Evolutionary conservation across 1,140 invertebrate species (phyloP), one percentile per base, ranked within the genome.

Genomic region (Triops cancriformis): DNA sequence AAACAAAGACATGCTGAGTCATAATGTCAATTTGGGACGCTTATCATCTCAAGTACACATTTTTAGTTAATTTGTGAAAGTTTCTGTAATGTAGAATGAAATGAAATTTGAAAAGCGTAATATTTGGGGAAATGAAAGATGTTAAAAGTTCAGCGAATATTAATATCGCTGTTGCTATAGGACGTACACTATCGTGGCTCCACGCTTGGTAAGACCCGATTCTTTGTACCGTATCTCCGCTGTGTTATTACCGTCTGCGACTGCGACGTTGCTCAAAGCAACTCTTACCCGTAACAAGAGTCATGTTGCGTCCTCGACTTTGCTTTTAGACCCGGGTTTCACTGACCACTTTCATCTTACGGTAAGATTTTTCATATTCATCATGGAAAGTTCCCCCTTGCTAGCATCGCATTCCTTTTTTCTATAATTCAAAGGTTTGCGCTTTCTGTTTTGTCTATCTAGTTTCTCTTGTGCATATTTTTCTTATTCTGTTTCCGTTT

Each of bases 221-320:
- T 83, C 83, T 26, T 80, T 86, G 45, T 86, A 85, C 78, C 80
- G 81, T 73, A 83, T 84, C 12, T 80, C 83, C 26, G 83, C 85
- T 0, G 81, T 82, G 26, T 79, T 86, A 26, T 74, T 83, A 11
- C 51, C 76, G 81, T 14, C 73, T 74, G 73, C 79, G 3, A 41
- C 73, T 7, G 42, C 37, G 28, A 76, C 64, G 11, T 41, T 73
- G 37, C 9, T 80, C 9, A 77, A 79, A 79, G 74, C 81, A 80
- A n/a, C 77, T 5, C 75, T 86, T 0, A 82, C 82, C 42, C 80
- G 82, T 77, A 82, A 86, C 80, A 83, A 84, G 6, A 82, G 82
- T 18, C 83, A 86, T 77, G 80, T 86, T 26, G 82, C 83, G 10
- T 79, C 81, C 0, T 82, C 81, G 1, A 76, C 78, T 11, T 78